A percentile compares a stretch with the other conserved stretches of the same genome.
Conservation (phyloP, 2,888 invertebrate species). For the Linyphia triangularis region DNA sequence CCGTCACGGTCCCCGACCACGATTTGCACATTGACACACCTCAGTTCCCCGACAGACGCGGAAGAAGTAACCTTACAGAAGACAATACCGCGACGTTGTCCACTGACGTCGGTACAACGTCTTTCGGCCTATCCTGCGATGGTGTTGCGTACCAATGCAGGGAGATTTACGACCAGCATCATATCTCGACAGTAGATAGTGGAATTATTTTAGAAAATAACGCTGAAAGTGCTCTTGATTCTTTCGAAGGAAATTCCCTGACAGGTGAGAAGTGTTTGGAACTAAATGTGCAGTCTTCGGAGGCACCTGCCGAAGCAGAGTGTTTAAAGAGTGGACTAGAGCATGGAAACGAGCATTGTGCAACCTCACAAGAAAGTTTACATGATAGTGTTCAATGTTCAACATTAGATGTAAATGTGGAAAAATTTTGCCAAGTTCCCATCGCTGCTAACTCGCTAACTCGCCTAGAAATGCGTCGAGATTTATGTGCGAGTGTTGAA, state of each 20-base stretch:
- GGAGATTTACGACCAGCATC: conserved; percentile 2
- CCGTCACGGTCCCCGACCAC: conserved; percentile 53
- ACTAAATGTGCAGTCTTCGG: not conserved
- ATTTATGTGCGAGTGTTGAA: not conserved
- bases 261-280: not conserved
- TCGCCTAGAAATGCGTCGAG: not conserved
- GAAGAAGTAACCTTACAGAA: conserved; percentile 1
- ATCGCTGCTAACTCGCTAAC: not conserved
- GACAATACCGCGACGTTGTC: conserved; percentile 35
- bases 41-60: conserved; percentile 12
- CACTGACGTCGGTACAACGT: not conserved
- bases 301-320: too few relatives aligned
- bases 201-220: not conserved
- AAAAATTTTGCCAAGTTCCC: not conserved
- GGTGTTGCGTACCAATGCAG: not conserved
- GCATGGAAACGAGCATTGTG: not conserved
- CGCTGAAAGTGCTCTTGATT: not conserved
- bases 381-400: too few relatives aligned
- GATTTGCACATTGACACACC: conserved; percentile 66
- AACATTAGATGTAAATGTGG: too few relatives aligned
- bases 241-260: not conserved
- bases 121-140: not conserved
- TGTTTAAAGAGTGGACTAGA: not conserved
- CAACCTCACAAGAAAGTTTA: not conserved
- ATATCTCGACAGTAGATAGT: not conserved